A percentile compares a stretch with the other conserved stretches of the same genome.
These are phyloP conservation scores for Nymphalis urticae DNA, from an alignment of 2,888 invertebrate genomes.

Conservation along the genomic window DNA sequence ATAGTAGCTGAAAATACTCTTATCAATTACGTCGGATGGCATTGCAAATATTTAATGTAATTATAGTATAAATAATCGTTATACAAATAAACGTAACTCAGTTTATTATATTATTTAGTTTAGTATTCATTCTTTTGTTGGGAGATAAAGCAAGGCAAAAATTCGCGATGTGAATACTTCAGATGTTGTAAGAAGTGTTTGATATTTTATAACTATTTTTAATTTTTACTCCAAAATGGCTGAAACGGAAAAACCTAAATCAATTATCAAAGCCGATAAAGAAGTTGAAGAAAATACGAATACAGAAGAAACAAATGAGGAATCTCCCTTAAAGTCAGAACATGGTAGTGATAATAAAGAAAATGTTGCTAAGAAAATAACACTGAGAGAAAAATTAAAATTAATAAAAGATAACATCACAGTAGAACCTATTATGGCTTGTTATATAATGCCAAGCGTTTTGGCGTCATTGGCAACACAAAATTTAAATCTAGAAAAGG, in stretches of 20 bases:
- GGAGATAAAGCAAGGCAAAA: conserved; percentile 21
- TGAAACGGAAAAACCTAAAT: conserved; percentile 33
- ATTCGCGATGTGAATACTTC: conserved; percentile 35
- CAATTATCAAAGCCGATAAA: conserved; percentile 35
- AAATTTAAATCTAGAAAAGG: conserved; percentile 91
- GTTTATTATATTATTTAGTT: conserved; percentile 49
- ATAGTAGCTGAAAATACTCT: conserved; percentile 38
- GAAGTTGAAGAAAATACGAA: conserved; percentile 42
- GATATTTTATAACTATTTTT: conserved; percentile 2
- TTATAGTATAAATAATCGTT: conserved; percentile 44
- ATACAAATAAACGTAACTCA: conserved; percentile 44
- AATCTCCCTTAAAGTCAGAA: conserved; percentile 54
- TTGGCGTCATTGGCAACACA: conserved; percentile 89
- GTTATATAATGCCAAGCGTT: conserved; percentile 85
- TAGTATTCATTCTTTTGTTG: conserved; percentile 31
- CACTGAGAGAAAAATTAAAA: conserved; percentile 59
- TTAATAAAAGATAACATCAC: conserved; percentile 81
- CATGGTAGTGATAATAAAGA: conserved; percentile 40
- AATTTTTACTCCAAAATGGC: conserved; percentile 23
- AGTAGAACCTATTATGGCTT: conserved; percentile 83
- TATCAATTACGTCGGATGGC: conserved; percentile 51
- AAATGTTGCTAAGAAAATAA: conserved; percentile 43
- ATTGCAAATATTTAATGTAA: conserved; percentile 56
- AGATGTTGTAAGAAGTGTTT: conserved; percentile 4
- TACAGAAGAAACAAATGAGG: conserved; percentile 51